A percentile compares a stretch with the other conserved stretches of the same genome.
phyloP scores from a whole-genome alignment of 2,888 invertebrate genomes.

The Ectropis crepuscularia region DNA sequence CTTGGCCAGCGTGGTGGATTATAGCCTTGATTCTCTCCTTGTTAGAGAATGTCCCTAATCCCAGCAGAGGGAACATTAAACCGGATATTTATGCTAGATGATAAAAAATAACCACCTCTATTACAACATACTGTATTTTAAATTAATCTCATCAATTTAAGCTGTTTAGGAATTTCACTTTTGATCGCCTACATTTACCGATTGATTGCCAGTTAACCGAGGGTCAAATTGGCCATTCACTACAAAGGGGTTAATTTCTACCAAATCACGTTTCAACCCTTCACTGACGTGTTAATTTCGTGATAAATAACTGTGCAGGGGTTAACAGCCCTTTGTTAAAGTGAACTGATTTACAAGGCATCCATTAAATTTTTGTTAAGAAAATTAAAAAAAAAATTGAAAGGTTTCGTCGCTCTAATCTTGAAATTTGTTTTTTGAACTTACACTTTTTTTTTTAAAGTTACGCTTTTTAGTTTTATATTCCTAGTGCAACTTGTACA shows the following conservation, averaged over 20 bases:
- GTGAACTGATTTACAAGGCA: constrained; percentile 25
- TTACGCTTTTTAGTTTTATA: no score
- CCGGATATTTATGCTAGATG: no score
- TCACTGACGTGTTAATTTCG: constrained; percentile 75
- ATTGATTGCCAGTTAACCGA: constrained; percentile 69
- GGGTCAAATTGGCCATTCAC: constrained; percentile 54
- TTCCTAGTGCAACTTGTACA: no score
- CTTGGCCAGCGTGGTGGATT: no score
- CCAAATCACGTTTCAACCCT: constrained; percentile 62
- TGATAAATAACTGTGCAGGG: constrained; percentile 62
- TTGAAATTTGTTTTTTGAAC: neutral
- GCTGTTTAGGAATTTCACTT: constrained; percentile 3
- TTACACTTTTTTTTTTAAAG: neutral
- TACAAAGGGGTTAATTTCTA: constrained; percentile 70
- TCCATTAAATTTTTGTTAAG: constrained; percentile 24
- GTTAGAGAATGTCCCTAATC: no score
- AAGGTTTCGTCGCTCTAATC: neutral
- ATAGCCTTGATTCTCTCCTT: no score
- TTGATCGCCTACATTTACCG: constrained; percentile 52
- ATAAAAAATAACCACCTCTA: no score
- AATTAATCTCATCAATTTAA: neutral
- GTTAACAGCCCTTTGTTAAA: constrained; percentile 43
- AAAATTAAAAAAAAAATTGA: neutral
- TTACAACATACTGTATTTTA: no score
- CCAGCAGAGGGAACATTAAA: no score